These are phyloP conservation scores for Frankliniella intonsa DNA, from an alignment of 2,888 invertebrate genomes.

Conservation along the genomic window DNA sequence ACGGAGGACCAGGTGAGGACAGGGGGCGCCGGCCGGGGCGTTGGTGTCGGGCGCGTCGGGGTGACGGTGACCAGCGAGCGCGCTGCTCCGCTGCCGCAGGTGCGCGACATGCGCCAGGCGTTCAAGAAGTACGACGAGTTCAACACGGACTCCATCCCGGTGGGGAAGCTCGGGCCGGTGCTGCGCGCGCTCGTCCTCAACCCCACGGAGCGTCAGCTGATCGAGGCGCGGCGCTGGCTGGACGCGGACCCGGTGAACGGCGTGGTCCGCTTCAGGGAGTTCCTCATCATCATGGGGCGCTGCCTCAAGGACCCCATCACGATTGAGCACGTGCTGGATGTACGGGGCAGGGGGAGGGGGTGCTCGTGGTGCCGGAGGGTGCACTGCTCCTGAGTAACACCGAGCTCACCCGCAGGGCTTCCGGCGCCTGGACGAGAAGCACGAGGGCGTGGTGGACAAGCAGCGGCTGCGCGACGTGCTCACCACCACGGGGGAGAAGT, in stretches of 20 bases:
- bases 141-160: neutral
- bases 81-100: neutral
- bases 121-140: neutral
- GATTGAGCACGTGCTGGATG: neutral
- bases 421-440: neutral
- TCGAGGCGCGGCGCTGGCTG: neutral
- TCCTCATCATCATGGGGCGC: conserved; percentile 12
- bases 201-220: neutral
- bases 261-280: conserved; percentile 4
- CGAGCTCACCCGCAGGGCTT: neutral
- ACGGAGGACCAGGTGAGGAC: neutral
- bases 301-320: conserved; percentile 1
- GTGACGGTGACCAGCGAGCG: neutral
- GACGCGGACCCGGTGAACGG: neutral
- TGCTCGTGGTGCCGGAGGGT: neutral
- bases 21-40: neutral
- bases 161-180: neutral
- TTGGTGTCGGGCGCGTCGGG: neutral
- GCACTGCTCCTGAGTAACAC: neutral
- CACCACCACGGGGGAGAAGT: neutral
- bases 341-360: neutral
- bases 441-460: neutral
- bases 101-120: neutral
- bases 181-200: neutral
- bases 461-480: neutral